phyloP scores from a whole-genome alignment of 2,113 vertebrate genomes.

The Rhagologus leucostigma region DNA sequence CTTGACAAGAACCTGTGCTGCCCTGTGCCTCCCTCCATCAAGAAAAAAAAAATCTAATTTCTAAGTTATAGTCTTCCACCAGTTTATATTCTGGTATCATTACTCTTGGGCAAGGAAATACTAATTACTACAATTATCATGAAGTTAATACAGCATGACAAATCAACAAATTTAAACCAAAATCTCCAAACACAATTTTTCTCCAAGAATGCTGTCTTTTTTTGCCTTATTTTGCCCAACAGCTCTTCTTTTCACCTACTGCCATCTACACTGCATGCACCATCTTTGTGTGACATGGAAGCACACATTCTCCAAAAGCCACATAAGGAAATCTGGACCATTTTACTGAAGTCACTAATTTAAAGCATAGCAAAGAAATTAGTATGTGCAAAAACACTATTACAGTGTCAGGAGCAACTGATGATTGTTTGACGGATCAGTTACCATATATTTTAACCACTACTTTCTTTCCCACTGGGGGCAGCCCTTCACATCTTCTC shows the following conservation, averaged over 20 bases:
- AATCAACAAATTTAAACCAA: background rate
- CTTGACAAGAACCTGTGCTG: background rate
- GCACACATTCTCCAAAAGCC: background rate
- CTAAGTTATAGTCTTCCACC: background rate
- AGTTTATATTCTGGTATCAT: background rate
- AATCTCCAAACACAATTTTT: background rate
- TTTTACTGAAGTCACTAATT: background rate
- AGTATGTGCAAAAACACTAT: background rate
- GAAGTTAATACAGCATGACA: background rate
- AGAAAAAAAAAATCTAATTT: background rate
- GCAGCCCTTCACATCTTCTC: background rate
- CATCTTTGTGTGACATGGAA: background rate
- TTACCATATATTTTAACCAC: background rate
- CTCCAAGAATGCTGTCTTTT: background rate
- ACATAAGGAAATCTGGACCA: background rate
- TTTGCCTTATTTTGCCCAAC: background rate
- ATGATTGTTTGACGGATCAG: background rate
- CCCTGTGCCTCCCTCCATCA: background rate
- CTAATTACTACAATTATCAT: background rate
- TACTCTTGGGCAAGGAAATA: background rate
- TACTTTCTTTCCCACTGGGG: background rate
- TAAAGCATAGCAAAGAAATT: background rate
- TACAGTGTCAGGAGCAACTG: background rate
- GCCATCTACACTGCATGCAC: background rate
- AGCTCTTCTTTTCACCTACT: background rate